A percentile compares a stretch with the other conserved stretches of the same genome.
Conservation (phyloP, 2,113 vertebrate species). For the Solenodon paradoxus region DNA sequence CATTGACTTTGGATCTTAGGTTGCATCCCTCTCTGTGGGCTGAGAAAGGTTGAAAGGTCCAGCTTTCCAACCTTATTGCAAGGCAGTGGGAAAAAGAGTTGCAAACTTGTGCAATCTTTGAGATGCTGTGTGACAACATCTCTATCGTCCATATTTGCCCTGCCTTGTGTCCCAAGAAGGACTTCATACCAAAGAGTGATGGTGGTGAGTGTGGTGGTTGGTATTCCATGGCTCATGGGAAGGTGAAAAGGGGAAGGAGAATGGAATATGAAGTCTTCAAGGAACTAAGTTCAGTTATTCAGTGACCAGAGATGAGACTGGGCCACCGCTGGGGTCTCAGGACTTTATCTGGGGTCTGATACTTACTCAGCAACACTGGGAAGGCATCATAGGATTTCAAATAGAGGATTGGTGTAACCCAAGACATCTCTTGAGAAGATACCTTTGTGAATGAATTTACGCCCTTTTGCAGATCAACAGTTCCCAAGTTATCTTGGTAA, state of each 20-base stretch:
- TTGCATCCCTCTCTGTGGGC: not conserved
- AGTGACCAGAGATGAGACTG: not conserved
- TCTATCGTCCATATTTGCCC: not conserved
- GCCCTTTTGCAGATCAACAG: not conserved
- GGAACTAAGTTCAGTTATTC: not conserved
- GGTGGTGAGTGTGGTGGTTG: not conserved
- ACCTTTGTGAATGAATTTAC: not conserved
- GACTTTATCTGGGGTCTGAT: not conserved
- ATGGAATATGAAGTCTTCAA: not conserved
- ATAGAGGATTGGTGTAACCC: not conserved
- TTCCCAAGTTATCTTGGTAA: not conserved
- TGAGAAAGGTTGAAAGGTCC: not conserved
- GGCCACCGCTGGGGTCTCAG: not conserved
- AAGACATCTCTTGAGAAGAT: not conserved
- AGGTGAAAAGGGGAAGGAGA: not conserved
- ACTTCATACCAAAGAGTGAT: not conserved
- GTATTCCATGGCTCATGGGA: not conserved
- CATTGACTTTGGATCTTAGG: not conserved
- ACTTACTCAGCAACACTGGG: not conserved
- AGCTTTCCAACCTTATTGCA: not conserved
- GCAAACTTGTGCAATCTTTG: not conserved
- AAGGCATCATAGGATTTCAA: not conserved
- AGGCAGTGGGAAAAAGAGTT: not conserved
- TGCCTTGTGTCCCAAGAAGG: not conserved
- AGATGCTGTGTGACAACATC: not conserved